A percentile compares a stretch with the other conserved stretches of the same genome.
These are phyloP conservation scores for Petrocephalus sullivani DNA, from an alignment of 2,797 vertebrate genomes.

Conservation along the genomic window DNA sequence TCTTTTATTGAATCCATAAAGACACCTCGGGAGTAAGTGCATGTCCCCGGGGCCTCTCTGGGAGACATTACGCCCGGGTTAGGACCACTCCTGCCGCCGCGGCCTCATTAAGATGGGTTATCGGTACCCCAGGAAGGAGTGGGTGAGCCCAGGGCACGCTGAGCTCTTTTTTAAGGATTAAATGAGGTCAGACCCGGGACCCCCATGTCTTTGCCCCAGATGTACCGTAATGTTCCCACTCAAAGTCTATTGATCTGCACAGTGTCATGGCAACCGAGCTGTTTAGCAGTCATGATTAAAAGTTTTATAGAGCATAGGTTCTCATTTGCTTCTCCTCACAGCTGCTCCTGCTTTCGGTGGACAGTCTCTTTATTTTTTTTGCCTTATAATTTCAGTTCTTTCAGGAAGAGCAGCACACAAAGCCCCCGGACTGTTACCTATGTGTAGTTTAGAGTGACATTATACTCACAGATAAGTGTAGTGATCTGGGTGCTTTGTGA, in stretches of 20 bases:
- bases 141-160: neutral
- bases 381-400: neutral
- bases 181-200: constrained; percentile 15
- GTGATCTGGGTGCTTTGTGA: neutral
- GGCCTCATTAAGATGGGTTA: constrained; percentile 20
- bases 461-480: neutral
- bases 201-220: neutral
- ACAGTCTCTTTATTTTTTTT: neutral
- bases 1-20: constrained; percentile 20
- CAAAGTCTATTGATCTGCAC: constrained; percentile 11
- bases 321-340: neutral
- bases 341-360: neutral
- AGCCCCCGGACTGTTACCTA: neutral
- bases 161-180: neutral
- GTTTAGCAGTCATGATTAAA: neutral
- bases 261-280: constrained; percentile 1
- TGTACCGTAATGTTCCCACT: neutral
- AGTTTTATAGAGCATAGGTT: neutral
- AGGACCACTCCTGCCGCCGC: neutral
- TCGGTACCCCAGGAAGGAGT: neutral
- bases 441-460: neutral
- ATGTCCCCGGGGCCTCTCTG: neutral
- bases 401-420: neutral
- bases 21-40: neutral
- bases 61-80: neutral